Base-by-base conservation (phyloP, 2,113 vertebrate species). In the Pomatostomus ruficeps region DNA sequence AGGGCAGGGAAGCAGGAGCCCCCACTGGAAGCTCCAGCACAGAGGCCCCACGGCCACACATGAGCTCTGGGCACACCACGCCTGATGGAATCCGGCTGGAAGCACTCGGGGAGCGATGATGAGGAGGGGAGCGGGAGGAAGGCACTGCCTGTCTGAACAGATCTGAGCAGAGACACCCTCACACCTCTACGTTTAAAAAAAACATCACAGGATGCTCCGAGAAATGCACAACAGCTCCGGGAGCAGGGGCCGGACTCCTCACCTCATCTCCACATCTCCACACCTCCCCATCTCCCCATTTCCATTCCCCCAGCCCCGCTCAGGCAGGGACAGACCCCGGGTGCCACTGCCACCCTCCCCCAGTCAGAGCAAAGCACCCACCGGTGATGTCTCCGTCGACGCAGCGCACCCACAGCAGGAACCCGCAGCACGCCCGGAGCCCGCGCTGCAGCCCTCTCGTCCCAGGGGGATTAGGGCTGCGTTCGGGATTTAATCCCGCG, bases 21-120 rank as follows among this genome's bases (percentile, higher is more conserved):
- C 22, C 58, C 35, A 17, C 36, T 3, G 1, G 68, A 42, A 63
- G 36, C 19, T 35, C 45, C 6, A 9, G 43, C 52, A 61, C 0
- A 0, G 63, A 43, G 49, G 49, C 7, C 35, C 48, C 52, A 36
- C 0, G 0, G 28, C 31, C 20, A 40, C 5, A 0, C 3, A 3
- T 0, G 0, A 70, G 42, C 46, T n/a, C 24, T 10, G 26, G 88
- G 58, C 38, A 43, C 25, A n/a, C 11, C 52, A 16, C 48, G 45
- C 2, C 1, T 6, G 25, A 21, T 2, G 12, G 23, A 36, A 61
- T 7, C 43, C 9, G 3, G 19, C 1, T 57, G 36, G 66, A 71
- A 72, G 61, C 48, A 40, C 48, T 15, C 57, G 7, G 9, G 43
- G 36, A 88, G 33, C 10, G 40, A 33, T 9, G 49, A 58, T 2